Evolutionary conservation across 1,140 invertebrate species (phyloP), one percentile per base, ranked within the genome.

Genomic region (Bombyx mori): DNA sequence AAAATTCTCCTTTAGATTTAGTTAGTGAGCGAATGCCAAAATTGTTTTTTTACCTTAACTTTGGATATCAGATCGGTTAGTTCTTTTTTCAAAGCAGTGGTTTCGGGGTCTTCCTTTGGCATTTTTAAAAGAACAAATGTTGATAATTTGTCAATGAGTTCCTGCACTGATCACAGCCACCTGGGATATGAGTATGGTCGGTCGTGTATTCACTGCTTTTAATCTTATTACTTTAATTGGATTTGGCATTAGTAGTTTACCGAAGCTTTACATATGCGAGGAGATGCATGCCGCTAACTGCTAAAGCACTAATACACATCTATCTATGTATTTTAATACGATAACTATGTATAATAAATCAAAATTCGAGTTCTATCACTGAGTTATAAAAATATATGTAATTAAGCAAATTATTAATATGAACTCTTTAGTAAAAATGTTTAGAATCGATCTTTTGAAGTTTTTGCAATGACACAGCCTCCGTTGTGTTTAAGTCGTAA

Each of bases 31-130:
- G 26, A 35, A 51, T 51, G 50, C 8, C 12, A 54, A 55, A 7
- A 35, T 35, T 3, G 26, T 2, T 35, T 35, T 18, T 35, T 35
- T 67, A 80, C 80, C 77, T 84, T 86, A 1, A 66, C 60, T 71
- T 83, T 73, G 26, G 71, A 73, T 55, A 84, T 82, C 44, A 84
- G 59, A 62, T 93, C 92, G 45, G 94, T 93, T 6, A 97, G 82
- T 80, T 97, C 95, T 69, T 94, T 93, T 72, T 93, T 92, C 6
- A 97, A 88, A 42, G 90, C 90, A 35, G 90, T 82, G 1, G 91
- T 91, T 81, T 96, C 95, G 1, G 93, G 89, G 86, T 96, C 94
- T 61, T 93, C 93, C 82, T 96, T 96, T 1, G 92, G 92, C 73
- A 86, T 86, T 56, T 69, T 70, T 49, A 8, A 42, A 12, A n/a